Evolutionary conservation across 1,140 invertebrate genomes (phyloP).

Genomic region (Leptopilina boulardi): DNA sequence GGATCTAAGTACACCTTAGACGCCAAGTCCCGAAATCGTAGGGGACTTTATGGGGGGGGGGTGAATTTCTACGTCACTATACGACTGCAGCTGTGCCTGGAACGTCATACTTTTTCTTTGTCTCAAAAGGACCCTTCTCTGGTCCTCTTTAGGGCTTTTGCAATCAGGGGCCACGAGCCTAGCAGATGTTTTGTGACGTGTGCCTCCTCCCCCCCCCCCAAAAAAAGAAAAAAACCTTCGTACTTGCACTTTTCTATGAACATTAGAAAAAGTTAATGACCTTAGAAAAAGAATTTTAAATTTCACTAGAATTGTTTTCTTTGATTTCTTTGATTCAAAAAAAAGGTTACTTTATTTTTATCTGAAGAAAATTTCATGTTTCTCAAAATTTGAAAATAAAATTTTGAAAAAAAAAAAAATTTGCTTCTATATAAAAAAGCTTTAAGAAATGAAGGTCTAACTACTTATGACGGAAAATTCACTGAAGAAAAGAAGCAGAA

Average conservation of each 20-base stretch:
- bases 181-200: conserved; percentile 23
- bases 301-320: no score
- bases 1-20: conserved; percentile 15
- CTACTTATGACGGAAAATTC: background rate
- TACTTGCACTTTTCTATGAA: conserved; percentile 1
- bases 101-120: conserved; percentile 33
- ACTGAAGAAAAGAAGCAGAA: background rate
- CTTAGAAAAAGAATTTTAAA: no score
- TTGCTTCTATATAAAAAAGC: no score
- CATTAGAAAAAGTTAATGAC: no score
- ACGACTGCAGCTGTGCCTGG: background rate
- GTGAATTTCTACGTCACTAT: background rate
- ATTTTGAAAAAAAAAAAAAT: no score
- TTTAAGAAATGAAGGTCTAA: background rate
- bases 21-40: background rate
- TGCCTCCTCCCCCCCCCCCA: background rate
- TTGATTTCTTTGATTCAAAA: no score
- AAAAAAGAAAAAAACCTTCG: background rate
- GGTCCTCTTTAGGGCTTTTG: conserved; percentile 12
- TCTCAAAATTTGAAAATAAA: no score
- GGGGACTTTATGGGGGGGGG: conserved; percentile 21
- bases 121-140: conserved; percentile 30
- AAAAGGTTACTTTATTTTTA: no score
- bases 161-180: conserved; percentile 13
- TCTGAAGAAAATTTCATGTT: no score